These are phyloP conservation scores for Aegithalos caudatus DNA, from an alignment of 2,113 vertebrate species.

Conservation along the genomic window DNA sequence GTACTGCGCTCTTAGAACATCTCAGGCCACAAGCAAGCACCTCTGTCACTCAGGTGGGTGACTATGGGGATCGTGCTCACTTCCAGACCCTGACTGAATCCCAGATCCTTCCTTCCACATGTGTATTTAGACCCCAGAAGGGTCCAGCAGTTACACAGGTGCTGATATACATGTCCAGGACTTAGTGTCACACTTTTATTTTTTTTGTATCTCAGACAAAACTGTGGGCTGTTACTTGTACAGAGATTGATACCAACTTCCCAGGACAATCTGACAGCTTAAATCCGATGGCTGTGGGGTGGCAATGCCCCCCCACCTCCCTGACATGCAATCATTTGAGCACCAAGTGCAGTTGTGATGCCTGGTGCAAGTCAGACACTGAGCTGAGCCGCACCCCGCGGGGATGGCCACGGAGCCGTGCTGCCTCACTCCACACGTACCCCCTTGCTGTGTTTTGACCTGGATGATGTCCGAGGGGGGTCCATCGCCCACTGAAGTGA, in stretches of 20 bases:
- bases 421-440: slow-evolving; percentile 67
- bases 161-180: rapidly evolving
- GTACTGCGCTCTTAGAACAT: neutral
- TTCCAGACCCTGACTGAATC: neutral
- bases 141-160: neutral
- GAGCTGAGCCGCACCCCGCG: rapidly evolving
- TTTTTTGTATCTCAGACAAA: neutral
- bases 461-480: slow-evolving; percentile 90
- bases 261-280: neutral
- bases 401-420: rapidly evolving
- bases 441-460: slow-evolving; percentile 94
- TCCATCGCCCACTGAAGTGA: slow-evolving; percentile 91
- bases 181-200: neutral
- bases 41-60: neutral
- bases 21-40: neutral
- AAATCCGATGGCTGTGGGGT: neutral
- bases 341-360: neutral
- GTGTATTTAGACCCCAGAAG: neutral
- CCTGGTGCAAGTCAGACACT: neutral
- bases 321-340: neutral
- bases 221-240: neutral
- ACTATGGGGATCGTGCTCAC: rapidly evolving
- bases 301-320: neutral
- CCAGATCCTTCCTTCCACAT: neutral
- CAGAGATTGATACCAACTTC: neutral